Evolutionary conservation across 2,113 vertebrate species (phyloP).

Genomic region (Leptobrachium leishanense): DNA sequence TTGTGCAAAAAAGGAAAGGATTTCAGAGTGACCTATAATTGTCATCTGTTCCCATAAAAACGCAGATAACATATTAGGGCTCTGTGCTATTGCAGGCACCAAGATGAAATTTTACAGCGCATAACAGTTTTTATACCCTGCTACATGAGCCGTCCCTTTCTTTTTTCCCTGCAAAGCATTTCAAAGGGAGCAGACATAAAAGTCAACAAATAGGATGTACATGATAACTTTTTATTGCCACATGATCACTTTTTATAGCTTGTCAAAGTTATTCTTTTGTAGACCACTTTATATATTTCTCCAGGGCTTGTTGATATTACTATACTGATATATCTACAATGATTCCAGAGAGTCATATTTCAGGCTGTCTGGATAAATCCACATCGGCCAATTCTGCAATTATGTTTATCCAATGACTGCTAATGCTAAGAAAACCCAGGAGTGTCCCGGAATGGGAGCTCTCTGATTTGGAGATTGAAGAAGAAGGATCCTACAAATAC

Average conservation of each 20-base stretch:
- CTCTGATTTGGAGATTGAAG: no score
- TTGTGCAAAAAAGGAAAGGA: slow-evolving; percentile 17
- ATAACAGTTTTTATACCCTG: slow-evolving; percentile 40
- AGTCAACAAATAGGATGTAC: slow-evolving; percentile 28
- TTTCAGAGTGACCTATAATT: slow-evolving; percentile 21
- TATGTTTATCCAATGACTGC: slow-evolving; percentile 20
- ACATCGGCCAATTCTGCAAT: slow-evolving; percentile 17
- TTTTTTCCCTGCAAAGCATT: slow-evolving; percentile 9
- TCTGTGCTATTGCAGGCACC: slow-evolving; percentile 1
- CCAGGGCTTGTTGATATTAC: slow-evolving; percentile 11
- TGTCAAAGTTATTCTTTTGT: slow-evolving; percentile 40
- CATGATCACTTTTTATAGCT: slow-evolving; percentile 42
- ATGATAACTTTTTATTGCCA: slow-evolving; percentile 42
- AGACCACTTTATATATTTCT: slow-evolving; percentile 23
- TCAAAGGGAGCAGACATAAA: slow-evolving; percentile 36
- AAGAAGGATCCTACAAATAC: no score
- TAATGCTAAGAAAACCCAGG: not conserved
- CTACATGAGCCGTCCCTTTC: not conserved
- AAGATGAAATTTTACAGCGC: slow-evolving; percentile 14
- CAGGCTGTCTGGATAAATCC: slow-evolving; percentile 1
- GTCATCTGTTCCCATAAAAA: slow-evolving; percentile 43
- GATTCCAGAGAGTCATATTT: not conserved
- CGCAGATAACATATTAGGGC: slow-evolving; percentile 3
- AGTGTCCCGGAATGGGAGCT: not conserved
- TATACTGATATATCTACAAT: not conserved